phyloP scores from a whole-genome alignment of 2,113 vertebrate genomes.

The Tringa solitaria region DNA sequence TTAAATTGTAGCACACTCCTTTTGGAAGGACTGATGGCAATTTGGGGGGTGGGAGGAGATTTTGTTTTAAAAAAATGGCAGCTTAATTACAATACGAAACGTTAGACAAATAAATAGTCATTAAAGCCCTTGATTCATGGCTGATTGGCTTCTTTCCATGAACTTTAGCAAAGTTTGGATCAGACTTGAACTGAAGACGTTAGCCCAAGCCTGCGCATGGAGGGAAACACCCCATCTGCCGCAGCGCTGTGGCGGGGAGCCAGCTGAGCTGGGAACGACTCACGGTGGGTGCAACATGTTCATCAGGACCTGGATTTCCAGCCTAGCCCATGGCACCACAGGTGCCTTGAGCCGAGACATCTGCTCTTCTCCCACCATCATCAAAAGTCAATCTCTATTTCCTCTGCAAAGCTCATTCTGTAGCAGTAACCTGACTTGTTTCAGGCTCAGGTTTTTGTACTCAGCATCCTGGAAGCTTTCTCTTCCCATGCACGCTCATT shows the following conservation, averaged over 20 bases:
- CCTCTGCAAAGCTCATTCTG: background rate
- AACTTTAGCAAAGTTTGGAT: background rate
- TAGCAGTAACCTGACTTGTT: background rate
- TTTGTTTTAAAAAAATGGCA: background rate
- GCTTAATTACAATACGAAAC: slow-evolving; percentile 38
- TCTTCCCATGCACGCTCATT: background rate
- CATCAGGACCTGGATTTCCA: background rate
- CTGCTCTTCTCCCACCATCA: background rate
- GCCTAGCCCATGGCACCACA: background rate
- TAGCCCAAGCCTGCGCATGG: background rate
- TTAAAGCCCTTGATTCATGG: background rate
- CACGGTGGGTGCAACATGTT: rapidly evolving
- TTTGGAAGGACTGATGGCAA: background rate
- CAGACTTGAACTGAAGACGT: background rate
- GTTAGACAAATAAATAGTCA: slow-evolving; percentile 40
- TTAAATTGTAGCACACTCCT: background rate
- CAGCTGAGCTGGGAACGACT: background rate
- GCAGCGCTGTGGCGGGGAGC: rapidly evolving
- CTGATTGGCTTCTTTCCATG: background rate
- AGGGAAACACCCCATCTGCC: background rate
- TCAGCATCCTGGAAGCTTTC: background rate
- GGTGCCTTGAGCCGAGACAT: background rate
- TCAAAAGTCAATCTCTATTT: background rate
- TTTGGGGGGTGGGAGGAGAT: slow-evolving; percentile 3
- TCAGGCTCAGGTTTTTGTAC: background rate